These are phyloP conservation scores for Gobius niger DNA, from an alignment of 2,113 vertebrate genomes.

Conservation along the genomic window DNA sequence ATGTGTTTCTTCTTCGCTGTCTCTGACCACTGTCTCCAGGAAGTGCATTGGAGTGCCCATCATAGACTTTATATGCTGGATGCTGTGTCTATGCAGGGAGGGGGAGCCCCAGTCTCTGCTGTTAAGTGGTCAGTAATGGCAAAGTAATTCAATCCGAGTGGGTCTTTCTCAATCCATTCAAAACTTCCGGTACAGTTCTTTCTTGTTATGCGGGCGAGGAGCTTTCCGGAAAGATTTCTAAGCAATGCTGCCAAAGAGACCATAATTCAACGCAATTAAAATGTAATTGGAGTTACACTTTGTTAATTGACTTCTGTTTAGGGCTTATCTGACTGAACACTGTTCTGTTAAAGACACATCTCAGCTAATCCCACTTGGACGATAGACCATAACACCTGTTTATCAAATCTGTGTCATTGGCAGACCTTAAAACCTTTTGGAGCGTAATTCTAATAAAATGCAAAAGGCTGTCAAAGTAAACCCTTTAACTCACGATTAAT, in stretches of 20 bases:
- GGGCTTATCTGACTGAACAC: conserved; percentile 17
- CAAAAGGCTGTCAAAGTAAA: too few species aligned
- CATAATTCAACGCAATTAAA: conserved; percentile 56
- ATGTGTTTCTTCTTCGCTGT: conserved; percentile 51
- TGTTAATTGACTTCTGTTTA: conserved; percentile 53
- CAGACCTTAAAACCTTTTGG: too few species aligned
- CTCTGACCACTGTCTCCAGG: conserved; percentile 52
- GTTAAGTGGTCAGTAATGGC: conserved; percentile 76
- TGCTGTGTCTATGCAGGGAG: conserved; percentile 27
- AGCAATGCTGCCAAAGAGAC: conserved; percentile 52
- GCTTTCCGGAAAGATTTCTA: conserved; percentile 60
- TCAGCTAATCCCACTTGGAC: too few species aligned
- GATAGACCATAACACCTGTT: too few species aligned
- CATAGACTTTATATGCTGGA: conserved; percentile 57
- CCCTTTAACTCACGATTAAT: too few species aligned
- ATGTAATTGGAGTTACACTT: conserved; percentile 41
- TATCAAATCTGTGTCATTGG: too few species aligned
- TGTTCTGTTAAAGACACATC: too few species aligned
- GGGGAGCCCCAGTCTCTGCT: conserved; percentile 49
- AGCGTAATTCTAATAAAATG: too few species aligned
- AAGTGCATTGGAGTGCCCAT: conserved; percentile 61
- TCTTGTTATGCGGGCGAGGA: conserved; percentile 50
- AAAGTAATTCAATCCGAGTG: conserved; percentile 69
- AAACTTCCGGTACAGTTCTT: conserved; percentile 69
- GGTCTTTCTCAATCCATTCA: conserved; percentile 67